phyloP scores from a whole-genome alignment of 2,113 vertebrate species.

The Catagonus wagneri region DNA sequence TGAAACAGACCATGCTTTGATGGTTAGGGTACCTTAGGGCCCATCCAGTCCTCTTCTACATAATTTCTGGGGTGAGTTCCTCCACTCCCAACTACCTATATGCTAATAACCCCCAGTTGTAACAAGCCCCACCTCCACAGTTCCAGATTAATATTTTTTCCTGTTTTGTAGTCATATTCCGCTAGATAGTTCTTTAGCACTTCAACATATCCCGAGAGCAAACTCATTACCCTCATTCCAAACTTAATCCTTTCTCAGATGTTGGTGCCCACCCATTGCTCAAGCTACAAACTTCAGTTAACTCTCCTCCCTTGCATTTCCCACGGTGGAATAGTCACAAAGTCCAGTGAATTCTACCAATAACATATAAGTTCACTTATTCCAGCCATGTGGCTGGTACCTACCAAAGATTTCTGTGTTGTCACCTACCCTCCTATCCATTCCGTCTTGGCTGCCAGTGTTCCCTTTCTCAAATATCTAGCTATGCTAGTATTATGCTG shows the following conservation, averaged over 20 bases:
- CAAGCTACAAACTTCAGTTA: constrained; percentile 20
- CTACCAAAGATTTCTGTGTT: background rate
- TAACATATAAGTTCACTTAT: background rate
- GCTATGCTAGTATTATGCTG: background rate
- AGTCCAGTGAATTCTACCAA: background rate
- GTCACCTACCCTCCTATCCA: background rate
- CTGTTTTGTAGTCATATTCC: constrained; percentile 21
- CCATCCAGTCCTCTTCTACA: background rate
- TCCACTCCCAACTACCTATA: background rate
- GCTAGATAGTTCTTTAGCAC: background rate
- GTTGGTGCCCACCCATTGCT: background rate
- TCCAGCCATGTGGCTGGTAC: background rate
- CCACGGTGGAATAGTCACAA: background rate
- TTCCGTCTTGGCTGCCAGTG: background rate
- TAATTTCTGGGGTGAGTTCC: background rate
- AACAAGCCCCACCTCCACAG: background rate
- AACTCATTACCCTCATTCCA: constrained; percentile 17
- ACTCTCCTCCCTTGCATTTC: background rate
- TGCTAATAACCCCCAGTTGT: background rate
- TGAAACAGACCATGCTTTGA: background rate
- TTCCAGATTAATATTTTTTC: constrained; percentile 16
- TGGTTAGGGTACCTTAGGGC: background rate
- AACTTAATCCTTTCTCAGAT: background rate
- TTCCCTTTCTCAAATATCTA: background rate
- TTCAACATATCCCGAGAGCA: background rate